A percentile compares a stretch with the other conserved stretches of the same genome.
Conservation (phyloP, 2,113 vertebrate genomes). For the Tragulus kanchil region DNA sequence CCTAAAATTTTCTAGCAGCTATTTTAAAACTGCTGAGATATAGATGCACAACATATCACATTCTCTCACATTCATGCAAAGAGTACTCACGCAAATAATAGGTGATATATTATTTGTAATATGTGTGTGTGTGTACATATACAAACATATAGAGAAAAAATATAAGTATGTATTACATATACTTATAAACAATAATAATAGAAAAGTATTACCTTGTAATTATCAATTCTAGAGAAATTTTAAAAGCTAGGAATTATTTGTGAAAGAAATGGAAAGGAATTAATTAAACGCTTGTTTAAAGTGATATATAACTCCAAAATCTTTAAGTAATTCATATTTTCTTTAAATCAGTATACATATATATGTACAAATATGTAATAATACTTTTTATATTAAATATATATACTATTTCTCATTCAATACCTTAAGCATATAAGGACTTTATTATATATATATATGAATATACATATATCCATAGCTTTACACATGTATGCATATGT, state of each 20-base stretch:
- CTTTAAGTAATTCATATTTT: neutral
- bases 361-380: neutral
- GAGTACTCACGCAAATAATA: neutral
- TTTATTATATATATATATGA: neutral
- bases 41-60: neutral
- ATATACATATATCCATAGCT: neutral
- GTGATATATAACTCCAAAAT: neutral
- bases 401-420: neutral
- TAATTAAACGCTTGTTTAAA: neutral
- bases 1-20: neutral
- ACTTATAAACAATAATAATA: neutral
- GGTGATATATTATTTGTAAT: neutral
- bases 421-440: neutral
- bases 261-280: neutral
- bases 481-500: neutral
- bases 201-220: neutral
- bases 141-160: neutral
- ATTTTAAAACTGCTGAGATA: neutral
- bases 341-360: neutral
- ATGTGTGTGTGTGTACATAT: neutral
- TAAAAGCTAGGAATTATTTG: neutral
- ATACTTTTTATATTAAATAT: neutral
- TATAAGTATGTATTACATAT: neutral
- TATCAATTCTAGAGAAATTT: neutral
- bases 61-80: neutral